Evolutionary conservation across 2,797 vertebrate genomes (phyloP), one percentile per base, ranked within the genome.

Genomic region (Anomalospiza imberbis): DNA sequence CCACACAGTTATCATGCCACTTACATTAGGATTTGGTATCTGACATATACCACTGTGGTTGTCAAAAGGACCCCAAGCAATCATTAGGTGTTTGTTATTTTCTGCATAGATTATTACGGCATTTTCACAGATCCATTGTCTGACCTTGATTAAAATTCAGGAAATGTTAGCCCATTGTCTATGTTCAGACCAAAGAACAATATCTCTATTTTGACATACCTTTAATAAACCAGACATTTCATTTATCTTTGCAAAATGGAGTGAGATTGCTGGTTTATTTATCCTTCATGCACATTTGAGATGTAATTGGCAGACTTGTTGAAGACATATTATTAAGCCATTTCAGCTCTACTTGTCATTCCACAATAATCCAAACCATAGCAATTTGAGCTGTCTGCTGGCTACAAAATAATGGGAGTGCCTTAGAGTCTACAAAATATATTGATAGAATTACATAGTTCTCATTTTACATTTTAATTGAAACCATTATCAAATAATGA

Each of bases 401-500:
- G 34, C 58, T 91, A 79, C 53, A 66, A 79, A 93, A 82, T 65
- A 82, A 45, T 55, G 85, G 10, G 24, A 91, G 19, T 75, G 38
- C 26, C 51, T 84, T 48, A 40, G 36, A 53, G 36, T 58, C 66
- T 60, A 74, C 36, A 84, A 94, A 92, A 75, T 29, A 61, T 68
- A 62, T 57, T 62, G 57, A 75, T 50, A 75, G 6, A n/a, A 73
- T 84, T 89, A 79, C 32, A 81, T 31, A 32, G n/a, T 84, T 91
- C 57, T 91, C 11, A 50, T 91, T 93, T 83, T 88, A 77, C 8
- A 76, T 91, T 91, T 95, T 94, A 95, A 88, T 66, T 91, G 17
- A 80, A 89, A 60, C 7, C 9, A 77, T 77, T 93, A 85, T 93
- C 77, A 79, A 93, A 95, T 93, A 94, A 85, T 84, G 13, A 78